A percentile compares a stretch with the other conserved stretches of the same genome.
Conservation (phyloP, 2,888 invertebrate genomes). For the Steromphala cineraria region DNA sequence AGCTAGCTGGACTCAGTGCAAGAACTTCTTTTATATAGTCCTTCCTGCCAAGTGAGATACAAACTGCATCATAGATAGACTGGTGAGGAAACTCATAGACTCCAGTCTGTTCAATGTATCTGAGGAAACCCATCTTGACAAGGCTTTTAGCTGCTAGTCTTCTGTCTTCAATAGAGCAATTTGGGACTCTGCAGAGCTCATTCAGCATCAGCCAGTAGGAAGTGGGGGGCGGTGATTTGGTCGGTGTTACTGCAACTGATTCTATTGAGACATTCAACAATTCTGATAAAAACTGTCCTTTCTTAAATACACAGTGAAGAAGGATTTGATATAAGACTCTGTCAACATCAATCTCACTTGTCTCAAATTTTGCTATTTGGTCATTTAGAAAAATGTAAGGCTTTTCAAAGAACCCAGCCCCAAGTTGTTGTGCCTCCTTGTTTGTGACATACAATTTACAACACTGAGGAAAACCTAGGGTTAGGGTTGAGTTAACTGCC, state of each 20-base stretch:
- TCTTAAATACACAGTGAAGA: background rate
- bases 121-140: background rate
- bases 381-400: background rate
- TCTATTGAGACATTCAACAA: too few species aligned
- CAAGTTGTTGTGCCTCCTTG: background rate
- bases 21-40: background rate
- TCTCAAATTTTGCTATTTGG: background rate
- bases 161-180: too few species aligned
- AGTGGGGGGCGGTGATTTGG: too few species aligned
- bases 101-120: background rate
- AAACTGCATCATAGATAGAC: background rate
- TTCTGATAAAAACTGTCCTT: background rate
- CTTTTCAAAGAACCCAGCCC: background rate
- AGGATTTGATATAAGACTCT: background rate
- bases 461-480: background rate
- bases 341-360: background rate
- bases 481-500: background rate
- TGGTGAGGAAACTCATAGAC: background rate
- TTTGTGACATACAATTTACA: background rate
- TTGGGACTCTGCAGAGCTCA: too few species aligned
- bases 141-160: background rate
- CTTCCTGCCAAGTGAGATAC: background rate
- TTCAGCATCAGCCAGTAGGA: too few species aligned
- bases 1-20: background rate
- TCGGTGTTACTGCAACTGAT: too few species aligned